phyloP scores from a whole-genome alignment of 1,140 invertebrate species.

The Teleopsis dalmanni region DNA sequence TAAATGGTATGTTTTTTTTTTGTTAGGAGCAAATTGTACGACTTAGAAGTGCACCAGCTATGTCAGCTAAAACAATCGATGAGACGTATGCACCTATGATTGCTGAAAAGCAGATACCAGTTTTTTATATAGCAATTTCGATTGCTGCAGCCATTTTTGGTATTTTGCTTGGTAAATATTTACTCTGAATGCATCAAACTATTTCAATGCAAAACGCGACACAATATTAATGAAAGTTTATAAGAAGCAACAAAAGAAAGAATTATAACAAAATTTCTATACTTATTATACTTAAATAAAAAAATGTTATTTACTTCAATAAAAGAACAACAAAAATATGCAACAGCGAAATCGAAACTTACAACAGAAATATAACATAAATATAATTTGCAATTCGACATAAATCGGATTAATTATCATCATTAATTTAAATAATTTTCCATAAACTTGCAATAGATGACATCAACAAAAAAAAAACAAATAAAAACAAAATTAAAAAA shows the following conservation, averaged over 20 bases:
- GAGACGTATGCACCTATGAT: slow-evolving; percentile 37
- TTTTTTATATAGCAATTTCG: slow-evolving; percentile 49
- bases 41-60: slow-evolving; percentile 40
- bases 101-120: slow-evolving; percentile 45
- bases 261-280: slow-evolving; percentile 15
- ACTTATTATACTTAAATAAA: slow-evolving; percentile 10
- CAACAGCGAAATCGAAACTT: slow-evolving; percentile 1
- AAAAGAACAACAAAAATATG: neutral
- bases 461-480: neutral
- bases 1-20: slow-evolving; percentile 4
- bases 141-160: slow-evolving; percentile 50
- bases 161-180: slow-evolving; percentile 52
- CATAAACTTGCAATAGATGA: neutral
- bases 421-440: slow-evolving; percentile 4
- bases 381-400: neutral
- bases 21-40: slow-evolving; percentile 51
- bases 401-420: neutral
- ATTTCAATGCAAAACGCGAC: slow-evolving; percentile 3
- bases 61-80: slow-evolving; percentile 27
- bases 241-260: slow-evolving; percentile 16
- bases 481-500: neutral
- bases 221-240: slow-evolving; percentile 5
- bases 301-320: no score
- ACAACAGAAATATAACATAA: slow-evolving; percentile 1
- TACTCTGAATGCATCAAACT: slow-evolving; percentile 48